Evolutionary conservation across 2,113 vertebrate genomes (phyloP).

Genomic region (Thamnaconus septentrionalis): DNA sequence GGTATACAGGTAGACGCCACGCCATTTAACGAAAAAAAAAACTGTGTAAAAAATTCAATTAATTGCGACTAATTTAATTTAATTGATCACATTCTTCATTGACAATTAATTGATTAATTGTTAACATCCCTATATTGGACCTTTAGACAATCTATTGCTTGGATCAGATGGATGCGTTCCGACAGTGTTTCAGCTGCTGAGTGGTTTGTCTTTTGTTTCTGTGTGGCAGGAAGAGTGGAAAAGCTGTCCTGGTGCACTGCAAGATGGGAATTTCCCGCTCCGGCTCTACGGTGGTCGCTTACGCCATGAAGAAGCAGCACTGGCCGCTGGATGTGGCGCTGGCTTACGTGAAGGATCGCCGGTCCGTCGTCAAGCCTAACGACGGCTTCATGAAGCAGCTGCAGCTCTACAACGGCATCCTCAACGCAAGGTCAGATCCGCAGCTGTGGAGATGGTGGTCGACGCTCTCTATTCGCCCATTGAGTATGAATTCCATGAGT

Average conservation of each 20-base stretch:
- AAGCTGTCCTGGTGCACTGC: slow-evolving; percentile 88
- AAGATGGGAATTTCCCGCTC: slow-evolving; percentile 97
- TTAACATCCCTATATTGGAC: too few species aligned
- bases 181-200: not conserved
- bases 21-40: too few species aligned
- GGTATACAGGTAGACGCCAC: too few species aligned
- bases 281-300: slow-evolving; percentile 89
- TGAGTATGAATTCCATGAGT: not conserved
- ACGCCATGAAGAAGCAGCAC: slow-evolving; percentile 89
- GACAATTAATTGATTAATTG: too few species aligned
- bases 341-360: slow-evolving; percentile 77
- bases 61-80: too few species aligned
- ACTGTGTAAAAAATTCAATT: too few species aligned
- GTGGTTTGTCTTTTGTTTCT: slow-evolving; percentile 2
- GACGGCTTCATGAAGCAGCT: slow-evolving; percentile 92
- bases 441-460: too few species aligned
- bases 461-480: too few species aligned
- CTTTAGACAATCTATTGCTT: too few species aligned
- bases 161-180: too few species aligned
- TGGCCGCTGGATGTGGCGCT: slow-evolving; percentile 85
- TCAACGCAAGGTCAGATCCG: slow-evolving; percentile 82
- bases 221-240: slow-evolving; percentile 75
- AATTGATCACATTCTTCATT: too few species aligned
- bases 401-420: slow-evolving; percentile 90
- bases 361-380: slow-evolving; percentile 86